phyloP scores from a whole-genome alignment of 2,113 vertebrate species.

The Perognathus longimembris region DNA sequence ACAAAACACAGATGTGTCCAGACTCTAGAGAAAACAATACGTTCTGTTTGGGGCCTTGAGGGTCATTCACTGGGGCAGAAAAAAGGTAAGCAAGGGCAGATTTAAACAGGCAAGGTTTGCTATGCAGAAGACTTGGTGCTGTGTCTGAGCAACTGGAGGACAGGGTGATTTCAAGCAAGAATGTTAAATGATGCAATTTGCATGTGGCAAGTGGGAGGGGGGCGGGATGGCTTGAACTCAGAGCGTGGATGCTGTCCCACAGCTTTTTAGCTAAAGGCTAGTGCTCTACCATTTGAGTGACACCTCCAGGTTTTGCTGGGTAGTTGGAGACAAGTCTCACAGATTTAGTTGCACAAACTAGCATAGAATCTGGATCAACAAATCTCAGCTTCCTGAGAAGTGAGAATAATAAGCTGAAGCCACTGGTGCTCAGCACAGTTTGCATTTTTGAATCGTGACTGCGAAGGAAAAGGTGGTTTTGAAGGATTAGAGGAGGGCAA shows the following conservation, averaged over 20 bases:
- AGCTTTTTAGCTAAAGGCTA: no score
- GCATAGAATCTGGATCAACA: no score
- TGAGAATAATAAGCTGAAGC: no score
- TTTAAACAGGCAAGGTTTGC: background rate
- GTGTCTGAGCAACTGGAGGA: background rate
- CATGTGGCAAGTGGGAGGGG: no score
- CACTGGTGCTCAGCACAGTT: background rate
- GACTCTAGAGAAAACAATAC: background rate
- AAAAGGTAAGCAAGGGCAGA: background rate
- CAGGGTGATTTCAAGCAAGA: slow-evolving; percentile 7
- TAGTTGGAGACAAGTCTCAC: no score
- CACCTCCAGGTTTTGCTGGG: no score
- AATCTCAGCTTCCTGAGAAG: no score
- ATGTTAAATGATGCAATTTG: no score
- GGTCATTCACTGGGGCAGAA: background rate
- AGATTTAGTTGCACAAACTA: no score
- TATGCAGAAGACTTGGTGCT: background rate
- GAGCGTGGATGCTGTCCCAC: no score
- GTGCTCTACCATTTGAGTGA: no score
- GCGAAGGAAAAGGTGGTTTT: background rate
- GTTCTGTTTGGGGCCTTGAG: background rate
- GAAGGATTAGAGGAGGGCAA: background rate
- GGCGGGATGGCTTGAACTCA: no score
- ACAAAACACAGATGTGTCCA: background rate
- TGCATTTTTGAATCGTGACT: slow-evolving; percentile 24